phyloP scores from a whole-genome alignment of 2,113 vertebrate genomes.

The Trichechus manatus region DNA sequence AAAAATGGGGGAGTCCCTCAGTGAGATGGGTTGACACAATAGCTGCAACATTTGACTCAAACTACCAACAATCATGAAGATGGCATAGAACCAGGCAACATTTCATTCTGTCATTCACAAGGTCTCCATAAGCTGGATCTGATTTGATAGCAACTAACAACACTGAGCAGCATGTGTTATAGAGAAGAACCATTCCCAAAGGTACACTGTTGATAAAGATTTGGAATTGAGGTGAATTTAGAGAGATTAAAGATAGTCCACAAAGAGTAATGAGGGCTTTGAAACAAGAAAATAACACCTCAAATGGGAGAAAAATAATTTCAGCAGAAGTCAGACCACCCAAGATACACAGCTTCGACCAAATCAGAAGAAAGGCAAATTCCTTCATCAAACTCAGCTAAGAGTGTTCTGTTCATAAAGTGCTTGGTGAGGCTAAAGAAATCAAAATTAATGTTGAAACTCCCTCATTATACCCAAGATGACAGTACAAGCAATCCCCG shows the following conservation, averaged over 20 bases:
- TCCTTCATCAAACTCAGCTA: neutral
- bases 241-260: constrained; percentile 1
- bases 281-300: neutral
- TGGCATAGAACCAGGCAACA: too few species aligned
- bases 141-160: neutral
- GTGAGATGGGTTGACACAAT: neutral
- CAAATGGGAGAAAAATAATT: neutral
- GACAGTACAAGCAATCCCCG: neutral
- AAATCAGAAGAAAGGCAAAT: neutral
- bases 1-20: neutral
- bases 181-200: neutral
- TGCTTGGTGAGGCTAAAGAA: neutral
- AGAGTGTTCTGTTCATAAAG: neutral
- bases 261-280: neutral
- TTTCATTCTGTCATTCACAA: neutral
- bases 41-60: neutral
- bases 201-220: neutral
- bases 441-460: neutral
- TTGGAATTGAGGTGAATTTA: neutral
- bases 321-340: constrained; percentile 26
- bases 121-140: neutral
- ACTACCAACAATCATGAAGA: neutral
- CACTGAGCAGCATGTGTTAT: neutral
- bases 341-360: neutral
- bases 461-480: neutral